Percentiles rank a stretch among this genome's conserved stretches.
phyloP scores from a whole-genome alignment of 2,888 invertebrate genomes.

The Plebejus anna region DNA sequence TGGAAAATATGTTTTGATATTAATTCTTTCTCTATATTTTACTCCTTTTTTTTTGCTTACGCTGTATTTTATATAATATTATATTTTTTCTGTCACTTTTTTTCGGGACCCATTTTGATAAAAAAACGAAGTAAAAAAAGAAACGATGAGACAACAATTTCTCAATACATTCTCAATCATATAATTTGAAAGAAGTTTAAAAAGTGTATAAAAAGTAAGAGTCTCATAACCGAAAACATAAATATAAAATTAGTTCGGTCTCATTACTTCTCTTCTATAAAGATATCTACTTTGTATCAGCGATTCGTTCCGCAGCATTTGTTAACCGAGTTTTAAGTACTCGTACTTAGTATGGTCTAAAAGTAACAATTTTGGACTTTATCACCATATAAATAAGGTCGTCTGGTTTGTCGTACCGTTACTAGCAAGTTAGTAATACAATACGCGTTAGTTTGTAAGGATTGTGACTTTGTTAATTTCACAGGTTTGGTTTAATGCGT shows the following conservation, averaged over 20 bases:
- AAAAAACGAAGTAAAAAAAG: background rate
- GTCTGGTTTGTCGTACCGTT: background rate
- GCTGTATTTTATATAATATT: background rate
- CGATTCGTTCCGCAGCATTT: constrained; percentile 17
- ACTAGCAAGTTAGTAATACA: background rate
- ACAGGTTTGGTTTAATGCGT: background rate
- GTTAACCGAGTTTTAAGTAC: constrained; percentile 8
- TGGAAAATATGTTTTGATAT: too few relatives aligned
- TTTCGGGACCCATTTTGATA: background rate
- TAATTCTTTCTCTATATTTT: too few relatives aligned
- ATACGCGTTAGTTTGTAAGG: background rate
- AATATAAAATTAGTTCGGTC: constrained; percentile 25
- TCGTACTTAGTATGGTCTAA: background rate
- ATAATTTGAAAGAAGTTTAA: background rate
- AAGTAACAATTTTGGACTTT: background rate
- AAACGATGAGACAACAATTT: background rate
- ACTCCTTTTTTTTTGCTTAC: too few relatives aligned
- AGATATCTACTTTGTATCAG: constrained; percentile 12
- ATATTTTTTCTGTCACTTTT: background rate
- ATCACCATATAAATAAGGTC: background rate
- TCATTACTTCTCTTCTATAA: background rate
- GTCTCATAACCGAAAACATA: constrained; percentile 2
- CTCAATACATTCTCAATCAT: background rate
- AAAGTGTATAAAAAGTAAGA: background rate
- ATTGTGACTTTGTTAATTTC: background rate